Conservation (phyloP, 35 echinoderm and acorn worm species). For the Heliocidaris tuberculata region DNA sequence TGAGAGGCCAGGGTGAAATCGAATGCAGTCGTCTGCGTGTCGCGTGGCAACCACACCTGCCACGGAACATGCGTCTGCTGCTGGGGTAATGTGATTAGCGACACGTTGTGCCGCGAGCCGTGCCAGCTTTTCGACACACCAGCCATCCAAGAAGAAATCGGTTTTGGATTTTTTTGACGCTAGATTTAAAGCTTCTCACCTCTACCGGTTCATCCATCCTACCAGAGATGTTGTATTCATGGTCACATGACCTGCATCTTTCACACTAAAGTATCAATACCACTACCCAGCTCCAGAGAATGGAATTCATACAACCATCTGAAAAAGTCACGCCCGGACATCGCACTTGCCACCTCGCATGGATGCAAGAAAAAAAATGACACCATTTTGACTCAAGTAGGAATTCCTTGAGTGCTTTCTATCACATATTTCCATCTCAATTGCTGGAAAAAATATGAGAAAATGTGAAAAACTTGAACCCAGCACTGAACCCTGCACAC, state of each 20-base stretch:
- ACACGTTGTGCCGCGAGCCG: conserved; percentile 5
- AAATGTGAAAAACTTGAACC: neutral
- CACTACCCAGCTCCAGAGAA: neutral
- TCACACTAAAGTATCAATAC: neutral
- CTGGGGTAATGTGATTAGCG: conserved; percentile 31
- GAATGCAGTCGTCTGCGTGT: conserved; percentile 23
- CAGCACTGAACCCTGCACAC: neutral
- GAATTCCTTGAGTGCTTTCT: neutral
- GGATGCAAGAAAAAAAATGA: neutral
- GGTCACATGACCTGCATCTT: neutral
- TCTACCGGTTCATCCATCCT: neutral
- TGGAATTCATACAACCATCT: neutral
- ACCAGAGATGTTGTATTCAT: neutral
- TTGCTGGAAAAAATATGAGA: neutral
- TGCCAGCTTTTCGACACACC: neutral
- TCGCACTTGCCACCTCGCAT: neutral
- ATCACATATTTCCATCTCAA: neutral
- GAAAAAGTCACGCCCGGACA: neutral
- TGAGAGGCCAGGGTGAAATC: conserved; percentile 7
- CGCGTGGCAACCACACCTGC: conserved; percentile 21
- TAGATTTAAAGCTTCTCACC: neutral
- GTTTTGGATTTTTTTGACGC: neutral
- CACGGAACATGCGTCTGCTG: neutral
- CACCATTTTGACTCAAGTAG: conserved; percentile 1
- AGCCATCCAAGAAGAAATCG: neutral